These are phyloP conservation scores for Globodera ellingtonae DNA, from an alignment of 1,140 invertebrate species.

Conservation along the genomic window DNA sequence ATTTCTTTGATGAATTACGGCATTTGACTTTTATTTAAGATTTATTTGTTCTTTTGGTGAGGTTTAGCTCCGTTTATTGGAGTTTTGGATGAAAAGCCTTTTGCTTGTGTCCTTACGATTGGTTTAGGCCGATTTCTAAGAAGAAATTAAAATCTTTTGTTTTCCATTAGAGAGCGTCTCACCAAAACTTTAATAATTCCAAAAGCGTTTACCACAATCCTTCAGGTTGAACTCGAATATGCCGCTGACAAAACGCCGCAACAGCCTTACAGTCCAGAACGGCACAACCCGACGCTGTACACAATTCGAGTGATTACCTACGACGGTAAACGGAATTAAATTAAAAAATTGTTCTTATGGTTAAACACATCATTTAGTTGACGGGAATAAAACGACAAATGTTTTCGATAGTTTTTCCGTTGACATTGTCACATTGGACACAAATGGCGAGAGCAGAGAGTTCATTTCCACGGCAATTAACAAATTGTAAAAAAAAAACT, in stretches of 20 bases:
- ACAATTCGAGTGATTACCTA: not conserved
- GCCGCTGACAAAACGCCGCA: not conserved
- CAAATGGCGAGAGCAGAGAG: not conserved
- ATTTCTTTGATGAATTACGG: no score
- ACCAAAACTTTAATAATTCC: no score
- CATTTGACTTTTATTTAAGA: no score
- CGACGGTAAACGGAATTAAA: not conserved
- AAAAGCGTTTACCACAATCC: no score
- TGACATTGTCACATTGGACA: constrained; percentile 15
- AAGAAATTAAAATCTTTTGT: no score
- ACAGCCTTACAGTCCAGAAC: not conserved
- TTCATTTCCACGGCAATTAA: not conserved
- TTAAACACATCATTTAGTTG: not conserved
- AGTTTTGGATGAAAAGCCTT: no score
- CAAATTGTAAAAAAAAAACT: not conserved
- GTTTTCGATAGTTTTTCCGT: not conserved
- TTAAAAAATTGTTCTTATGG: not conserved
- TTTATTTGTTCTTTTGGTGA: no score
- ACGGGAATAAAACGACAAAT: not conserved
- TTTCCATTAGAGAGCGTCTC: no score
- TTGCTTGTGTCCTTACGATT: no score
- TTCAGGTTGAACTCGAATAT: constrained; percentile 3
- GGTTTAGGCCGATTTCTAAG: no score
- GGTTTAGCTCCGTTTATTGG: no score
- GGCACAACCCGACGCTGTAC: constrained; percentile 7